Evolutionary conservation across 2,888 invertebrate genomes (phyloP), one percentile per base, ranked within the genome.

Genomic region (Sympetrum striolatum): DNA sequence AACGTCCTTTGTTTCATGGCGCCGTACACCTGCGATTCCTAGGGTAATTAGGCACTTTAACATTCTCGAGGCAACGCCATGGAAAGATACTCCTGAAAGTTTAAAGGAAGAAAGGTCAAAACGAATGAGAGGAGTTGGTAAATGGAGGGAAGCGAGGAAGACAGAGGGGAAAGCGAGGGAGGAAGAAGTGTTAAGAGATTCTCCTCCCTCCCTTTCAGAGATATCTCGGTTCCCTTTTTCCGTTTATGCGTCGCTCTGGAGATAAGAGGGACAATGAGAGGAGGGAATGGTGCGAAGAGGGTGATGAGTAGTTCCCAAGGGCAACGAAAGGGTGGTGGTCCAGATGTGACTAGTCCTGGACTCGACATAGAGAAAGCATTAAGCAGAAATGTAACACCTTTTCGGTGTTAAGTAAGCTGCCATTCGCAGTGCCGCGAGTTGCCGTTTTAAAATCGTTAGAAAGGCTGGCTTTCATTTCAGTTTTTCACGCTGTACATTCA

Each of bases 221-320:
- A 25, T 25, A 73, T 58, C 58, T 58, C 18, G 35, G 1, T 18
- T 0, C 86, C 60, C 39, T 60, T 35, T 35, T 22, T 82, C 53
- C 25, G 35, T 82, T 82, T 58, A 35, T 58, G 53, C 82, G 82
- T 37, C 37, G 60, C 60, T 64, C 37, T 37, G n/a, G 60, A 60
- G 86, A 86, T 60, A 86, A 64, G 64, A 64, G 60, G 39, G 82
- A 60, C 18, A 58, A 53, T 31, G 82, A 82, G 31, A 86, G 82
- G 35, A 53, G 81, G 25, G 12, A 48, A 82, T 53, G 82, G 22
- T 37, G 22, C 37, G 35, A 64, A n/a, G 35, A 37, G 60, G 60
- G 37, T 82, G 86, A 86, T 39, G 86, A 86, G 86, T 37, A 35
- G 60, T 22, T 86, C 86, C 86, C 86, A 86, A 25, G 86, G 82